Percentiles rank a stretch among this genome's conserved stretches.
Conservation (phyloP, 2,888 invertebrate species). For the Phalera bucephala region DNA sequence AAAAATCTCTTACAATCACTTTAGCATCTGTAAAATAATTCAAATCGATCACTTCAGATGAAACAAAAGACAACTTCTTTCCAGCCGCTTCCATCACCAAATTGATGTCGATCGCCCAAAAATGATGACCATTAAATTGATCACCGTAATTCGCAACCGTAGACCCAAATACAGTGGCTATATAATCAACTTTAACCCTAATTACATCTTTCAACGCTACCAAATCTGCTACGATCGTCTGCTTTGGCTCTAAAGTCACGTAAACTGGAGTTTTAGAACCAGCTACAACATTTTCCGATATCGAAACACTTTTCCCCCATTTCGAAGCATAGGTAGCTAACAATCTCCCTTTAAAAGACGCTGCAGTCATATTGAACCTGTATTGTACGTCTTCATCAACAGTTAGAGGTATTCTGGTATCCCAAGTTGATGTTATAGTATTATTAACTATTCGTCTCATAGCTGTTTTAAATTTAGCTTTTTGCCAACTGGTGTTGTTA, state of each 20-base stretch:
- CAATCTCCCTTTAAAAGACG: conserved; percentile 11
- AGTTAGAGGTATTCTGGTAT: conserved; percentile 1
- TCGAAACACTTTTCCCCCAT: conserved; percentile 17
- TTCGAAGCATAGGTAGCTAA: conserved; percentile 10
- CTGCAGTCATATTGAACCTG: conserved; percentile 13
- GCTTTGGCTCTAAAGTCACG: conserved; percentile 33
- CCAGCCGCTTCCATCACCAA: conserved; percentile 26
- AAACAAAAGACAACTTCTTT: conserved; percentile 14
- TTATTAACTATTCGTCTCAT: conserved; percentile 14
- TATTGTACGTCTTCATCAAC: conserved; percentile 11
- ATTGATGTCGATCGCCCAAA: conserved; percentile 42
- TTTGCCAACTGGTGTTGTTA: conserved; percentile 13
- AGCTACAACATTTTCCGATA: conserved; percentile 8
- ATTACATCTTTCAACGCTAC: conserved; percentile 32
- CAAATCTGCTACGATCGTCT: conserved; percentile 33
- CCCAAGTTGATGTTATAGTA: conserved; percentile 16
- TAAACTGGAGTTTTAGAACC: conserved; percentile 13
- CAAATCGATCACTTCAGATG: conserved; percentile 36
- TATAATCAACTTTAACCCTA: conserved; percentile 39
- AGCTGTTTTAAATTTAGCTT: background rate
- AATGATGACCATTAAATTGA: conserved; percentile 39
- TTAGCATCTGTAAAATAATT: conserved; percentile 34
- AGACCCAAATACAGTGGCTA: conserved; percentile 35
- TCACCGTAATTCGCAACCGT: conserved; percentile 36
- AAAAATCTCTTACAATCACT: conserved; percentile 11